Evolutionary conservation across 2,888 invertebrate species (phyloP), one percentile per base, ranked within the genome.

Genomic region (Boloria euphrosyne): DNA sequence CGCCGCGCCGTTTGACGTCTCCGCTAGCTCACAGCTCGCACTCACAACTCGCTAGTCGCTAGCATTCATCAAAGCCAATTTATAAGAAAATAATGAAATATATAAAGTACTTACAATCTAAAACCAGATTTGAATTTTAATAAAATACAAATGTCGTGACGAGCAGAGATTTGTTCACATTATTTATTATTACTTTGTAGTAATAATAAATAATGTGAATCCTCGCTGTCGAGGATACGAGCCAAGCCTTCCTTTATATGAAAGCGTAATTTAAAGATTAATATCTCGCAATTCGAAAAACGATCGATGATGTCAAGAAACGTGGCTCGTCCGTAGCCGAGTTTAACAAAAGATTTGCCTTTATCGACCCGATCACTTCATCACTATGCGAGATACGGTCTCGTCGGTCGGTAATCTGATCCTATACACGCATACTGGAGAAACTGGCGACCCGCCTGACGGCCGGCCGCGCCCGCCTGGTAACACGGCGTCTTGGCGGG

Each of bases 301-400:
- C 55, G 18, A 55, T 55, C 7, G 55, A 55, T 52, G 51, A 52
- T n/a, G 22, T 14, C 22, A 52, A 52, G 7, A 6, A 18, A 55
- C 55, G 55, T 44, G 55, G 43, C 7, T 52, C n/a, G 52, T 27
- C 14, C n/a, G 6, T 6, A n/a, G 27, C 31, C 17, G 10, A 31
- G 7, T 31, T 31, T 17, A 27, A 46, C 16, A 50, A 63, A 49
- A 13, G 10, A 47, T 43, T 18, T 38, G 38, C 10, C 17, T 14
- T 50, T 50, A 57, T 55, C 63, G 49, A 50, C 17, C 14, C 16
- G n/a, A 62, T 63, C 50, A 13, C 50, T 63, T 44, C 31, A 62
- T 62, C 62, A 17, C 17, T 62, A 62, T 62, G 54, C 54, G 38
- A 17, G 62, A 49, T 49, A 38, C 43, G 14, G 27, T 44, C n/a